A percentile compares a stretch with the other conserved stretches of the same genome.
Conservation (phyloP, 1,140 invertebrate species). For the Trichomalopsis sarcophagae region DNA sequence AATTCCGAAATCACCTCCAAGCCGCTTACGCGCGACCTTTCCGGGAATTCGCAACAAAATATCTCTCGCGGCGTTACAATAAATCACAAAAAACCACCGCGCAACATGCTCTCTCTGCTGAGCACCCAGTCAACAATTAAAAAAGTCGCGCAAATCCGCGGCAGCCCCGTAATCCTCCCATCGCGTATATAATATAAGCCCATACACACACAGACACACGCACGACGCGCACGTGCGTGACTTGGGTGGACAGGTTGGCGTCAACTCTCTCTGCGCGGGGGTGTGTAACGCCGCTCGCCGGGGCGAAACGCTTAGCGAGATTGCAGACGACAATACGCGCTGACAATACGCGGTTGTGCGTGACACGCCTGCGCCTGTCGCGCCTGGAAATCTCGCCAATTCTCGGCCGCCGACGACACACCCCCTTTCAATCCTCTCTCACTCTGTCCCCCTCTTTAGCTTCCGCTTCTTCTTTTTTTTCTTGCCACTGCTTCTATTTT, state of each 20-base stretch:
- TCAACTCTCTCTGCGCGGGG: slow-evolving; percentile 27
- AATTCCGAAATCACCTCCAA: too few species aligned
- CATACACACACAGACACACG: not conserved
- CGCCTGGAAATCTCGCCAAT: slow-evolving; percentile 73
- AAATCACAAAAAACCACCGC: not conserved
- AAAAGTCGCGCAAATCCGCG: slow-evolving; percentile 23
- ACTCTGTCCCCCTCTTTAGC: not conserved
- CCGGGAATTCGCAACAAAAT: not conserved
- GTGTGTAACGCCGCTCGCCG: slow-evolving; percentile 52
- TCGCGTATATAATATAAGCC: not conserved
- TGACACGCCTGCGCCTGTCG: slow-evolving; percentile 72
- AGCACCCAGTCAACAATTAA: not conserved
- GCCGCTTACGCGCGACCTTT: too few species aligned
- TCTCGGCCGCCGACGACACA: slow-evolving; percentile 68
- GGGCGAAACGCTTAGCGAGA: slow-evolving; percentile 73
- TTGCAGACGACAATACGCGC: slow-evolving; percentile 73
- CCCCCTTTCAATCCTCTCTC: slow-evolving; percentile 59
- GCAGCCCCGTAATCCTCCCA: slow-evolving; percentile 3
- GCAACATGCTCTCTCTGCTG: too few species aligned
- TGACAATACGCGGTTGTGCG: slow-evolving; percentile 70
- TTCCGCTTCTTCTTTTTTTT: not conserved
- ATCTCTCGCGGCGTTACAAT: not conserved
- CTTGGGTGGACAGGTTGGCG: slow-evolving; percentile 70
- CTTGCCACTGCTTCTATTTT: not conserved
- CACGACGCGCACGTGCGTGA: slow-evolving; percentile 56